Evolutionary conservation across 2,797 vertebrate species (phyloP).

Genomic region (Notamacropus eugenii): DNA sequence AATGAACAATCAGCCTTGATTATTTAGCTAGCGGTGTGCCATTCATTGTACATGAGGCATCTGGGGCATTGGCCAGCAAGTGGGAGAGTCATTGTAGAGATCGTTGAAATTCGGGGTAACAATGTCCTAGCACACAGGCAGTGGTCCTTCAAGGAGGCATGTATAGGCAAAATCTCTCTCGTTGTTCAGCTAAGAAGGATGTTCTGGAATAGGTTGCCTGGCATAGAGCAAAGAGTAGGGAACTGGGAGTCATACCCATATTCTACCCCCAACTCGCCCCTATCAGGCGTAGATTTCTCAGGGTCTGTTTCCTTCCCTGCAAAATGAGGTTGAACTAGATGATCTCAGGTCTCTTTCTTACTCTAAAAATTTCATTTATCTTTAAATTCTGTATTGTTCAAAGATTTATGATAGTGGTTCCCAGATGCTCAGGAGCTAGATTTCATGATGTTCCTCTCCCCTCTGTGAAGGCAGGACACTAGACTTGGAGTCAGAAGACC

Average conservation of each 20-base stretch:
- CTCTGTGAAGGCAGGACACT: neutral
- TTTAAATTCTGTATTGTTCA: neutral
- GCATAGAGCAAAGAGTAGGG: neutral
- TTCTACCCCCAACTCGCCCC: neutral
- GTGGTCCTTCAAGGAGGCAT: neutral
- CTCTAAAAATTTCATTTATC: neutral
- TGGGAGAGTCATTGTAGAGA: neutral
- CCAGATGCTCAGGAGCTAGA: neutral
- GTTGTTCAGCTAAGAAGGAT: neutral
- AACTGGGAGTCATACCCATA: neutral
- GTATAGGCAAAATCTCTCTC: neutral
- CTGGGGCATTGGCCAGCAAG: neutral
- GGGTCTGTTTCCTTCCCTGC: neutral
- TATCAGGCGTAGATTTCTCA: neutral
- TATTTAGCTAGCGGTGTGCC: neutral
- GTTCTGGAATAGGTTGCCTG: neutral
- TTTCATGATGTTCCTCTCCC: neutral
- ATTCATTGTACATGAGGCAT: neutral
- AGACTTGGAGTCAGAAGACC: neutral
- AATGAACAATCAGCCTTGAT: neutral
- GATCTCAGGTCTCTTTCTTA: neutral
- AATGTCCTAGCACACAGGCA: neutral
- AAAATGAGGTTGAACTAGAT: neutral
- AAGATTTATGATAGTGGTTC: neutral
- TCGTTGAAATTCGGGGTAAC: neutral